Evolutionary conservation across 2,888 invertebrate genomes (phyloP), one percentile per base, ranked within the genome.

Genomic region (Chironomus riparius): DNA sequence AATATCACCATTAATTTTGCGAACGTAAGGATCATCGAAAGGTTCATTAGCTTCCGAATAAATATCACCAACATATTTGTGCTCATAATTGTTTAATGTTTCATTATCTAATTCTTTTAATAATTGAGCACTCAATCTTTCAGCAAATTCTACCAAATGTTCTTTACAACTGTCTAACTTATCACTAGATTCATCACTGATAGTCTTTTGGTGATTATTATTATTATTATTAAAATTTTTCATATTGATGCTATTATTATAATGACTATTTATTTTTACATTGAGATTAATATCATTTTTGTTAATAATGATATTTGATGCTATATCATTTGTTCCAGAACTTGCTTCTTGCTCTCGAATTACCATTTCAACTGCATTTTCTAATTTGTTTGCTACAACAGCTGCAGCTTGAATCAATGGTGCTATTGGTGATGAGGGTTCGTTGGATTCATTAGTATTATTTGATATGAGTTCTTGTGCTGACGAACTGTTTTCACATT

Each of bases 101-200:
- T 82, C 83, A 70, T 83, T 88, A 80, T 93, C 92, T 78, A 93
- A 89, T 83, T 93, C 92, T 78, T 91, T 89, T 76, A 92, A 86
- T 77, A 94, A 84, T 81, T 92, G 92, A 80, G 92, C 92, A 80
- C 92, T 92, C n/a, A 93, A 84, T 81, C 91, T 90, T 80, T 93
- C 93, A 1, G 93, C 92, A 80, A 93, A 92, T 80, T 92, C 92
- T 2, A 90, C 90, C 77, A 93, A 85, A 81, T 92, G 91, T 79
- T 88, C 88, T 78, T 87, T 86, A 78, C 89, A 88, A 78, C 90
- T 89, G 79, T 89, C 88, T 62, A 72, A 3, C 15, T 50, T 72
- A n/a, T 72, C 72, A 56, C 62, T 62, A 47, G 61, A 24, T 6
- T 72, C 18, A 38, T 62, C 62, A 38, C 7, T 38, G 28, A n/a